Conservation (phyloP, 2,113 vertebrate genomes). For the Albula glossodonta region DNA sequence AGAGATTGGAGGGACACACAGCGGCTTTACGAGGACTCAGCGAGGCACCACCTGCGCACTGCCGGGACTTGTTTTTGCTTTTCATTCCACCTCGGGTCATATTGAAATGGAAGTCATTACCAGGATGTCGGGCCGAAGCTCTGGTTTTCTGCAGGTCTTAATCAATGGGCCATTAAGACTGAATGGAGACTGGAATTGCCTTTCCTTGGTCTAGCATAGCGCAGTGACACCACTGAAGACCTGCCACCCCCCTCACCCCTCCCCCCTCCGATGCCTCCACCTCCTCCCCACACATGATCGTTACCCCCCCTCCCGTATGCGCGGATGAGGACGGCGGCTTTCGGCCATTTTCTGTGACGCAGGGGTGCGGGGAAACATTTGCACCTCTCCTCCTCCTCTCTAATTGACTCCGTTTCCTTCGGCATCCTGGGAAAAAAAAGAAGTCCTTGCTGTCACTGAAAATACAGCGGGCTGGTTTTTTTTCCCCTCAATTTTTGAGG, state of each 20-base stretch:
- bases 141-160: neutral
- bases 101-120: neutral
- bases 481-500: neutral
- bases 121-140: neutral
- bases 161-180: neutral
- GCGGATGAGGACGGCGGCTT: neutral
- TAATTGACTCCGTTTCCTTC: slow-evolving; percentile 19
- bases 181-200: neutral
- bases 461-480: neutral
- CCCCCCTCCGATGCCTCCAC: neutral
- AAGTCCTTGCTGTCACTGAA: neutral
- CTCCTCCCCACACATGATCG: neutral
- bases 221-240: neutral
- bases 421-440: neutral
- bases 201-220: neutral
- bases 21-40: neutral
- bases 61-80: neutral
- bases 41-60: neutral
- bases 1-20: neutral
- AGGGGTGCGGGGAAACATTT: neutral
- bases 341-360: neutral
- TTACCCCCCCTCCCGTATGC: neutral
- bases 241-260: neutral
- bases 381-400: neutral
- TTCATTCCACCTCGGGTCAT: neutral